Conservation (phyloP, 2,797 vertebrate genomes). For the Poeciliopsis gracilis region DNA sequence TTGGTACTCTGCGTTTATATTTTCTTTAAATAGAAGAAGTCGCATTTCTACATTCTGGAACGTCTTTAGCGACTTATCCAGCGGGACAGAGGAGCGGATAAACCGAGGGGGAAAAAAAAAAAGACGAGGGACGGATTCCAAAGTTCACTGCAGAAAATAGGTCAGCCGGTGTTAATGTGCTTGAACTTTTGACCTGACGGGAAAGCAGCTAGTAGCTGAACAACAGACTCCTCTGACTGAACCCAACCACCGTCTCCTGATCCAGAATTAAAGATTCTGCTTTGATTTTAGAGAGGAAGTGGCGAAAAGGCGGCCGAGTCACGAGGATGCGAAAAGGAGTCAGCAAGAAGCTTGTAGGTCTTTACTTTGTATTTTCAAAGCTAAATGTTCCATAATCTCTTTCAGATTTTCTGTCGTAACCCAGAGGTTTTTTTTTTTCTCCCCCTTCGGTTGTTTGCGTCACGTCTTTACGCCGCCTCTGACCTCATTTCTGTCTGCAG, state of each 20-base stretch:
- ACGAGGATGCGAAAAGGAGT: background rate
- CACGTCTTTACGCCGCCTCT: conserved; percentile 51
- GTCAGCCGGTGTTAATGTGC: conserved; percentile 82
- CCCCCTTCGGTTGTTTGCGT: conserved; percentile 36
- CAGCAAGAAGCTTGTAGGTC: background rate
- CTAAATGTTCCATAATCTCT: background rate
- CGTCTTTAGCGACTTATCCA: conserved; percentile 44
- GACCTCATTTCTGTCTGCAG: conserved; percentile 64
- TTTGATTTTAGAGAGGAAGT: background rate
- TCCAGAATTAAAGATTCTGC: background rate
- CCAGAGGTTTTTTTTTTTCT: background rate
- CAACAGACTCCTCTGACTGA: conserved; percentile 69
- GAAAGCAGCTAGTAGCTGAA: conserved; percentile 83
- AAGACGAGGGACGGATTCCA: conserved; percentile 57
- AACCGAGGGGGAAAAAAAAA: conserved; percentile 45
- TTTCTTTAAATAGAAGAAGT: background rate
- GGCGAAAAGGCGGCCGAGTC: background rate
- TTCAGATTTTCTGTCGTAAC: background rate
- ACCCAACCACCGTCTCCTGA: conserved; percentile 22
- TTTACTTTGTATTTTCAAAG: background rate
- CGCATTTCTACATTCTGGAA: background rate
- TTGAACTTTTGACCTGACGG: conserved; percentile 88
- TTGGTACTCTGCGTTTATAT: background rate
- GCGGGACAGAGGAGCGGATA: conserved; percentile 59
- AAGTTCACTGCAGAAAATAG: conserved; percentile 80